Percentiles rank a stretch among this genome's conserved stretches.
Evolutionary conservation across 1,140 invertebrate species (phyloP).

Genomic region (Drosophila kurseongensis): DNA sequence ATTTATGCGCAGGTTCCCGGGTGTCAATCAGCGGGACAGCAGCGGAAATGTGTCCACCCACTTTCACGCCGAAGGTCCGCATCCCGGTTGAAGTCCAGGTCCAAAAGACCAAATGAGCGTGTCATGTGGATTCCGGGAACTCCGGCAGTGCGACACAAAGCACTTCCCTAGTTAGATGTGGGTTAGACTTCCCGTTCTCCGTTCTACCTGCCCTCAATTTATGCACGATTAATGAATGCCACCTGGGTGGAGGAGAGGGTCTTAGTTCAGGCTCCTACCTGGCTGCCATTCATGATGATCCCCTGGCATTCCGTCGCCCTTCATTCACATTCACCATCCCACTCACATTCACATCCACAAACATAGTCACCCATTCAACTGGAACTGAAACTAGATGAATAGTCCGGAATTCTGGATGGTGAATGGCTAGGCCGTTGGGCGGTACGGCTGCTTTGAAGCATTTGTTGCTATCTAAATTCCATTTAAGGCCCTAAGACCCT

Average conservation of each 20-base stretch:
- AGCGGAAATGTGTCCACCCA: slow-evolving; percentile 74
- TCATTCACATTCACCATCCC: slow-evolving; percentile 13
- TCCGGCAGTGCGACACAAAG: slow-evolving; percentile 4
- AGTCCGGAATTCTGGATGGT: background rate
- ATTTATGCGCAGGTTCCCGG: slow-evolving; percentile 38
- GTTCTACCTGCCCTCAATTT: slow-evolving; percentile 72
- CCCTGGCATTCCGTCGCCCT: slow-evolving; percentile 4
- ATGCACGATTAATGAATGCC: slow-evolving; percentile 81
- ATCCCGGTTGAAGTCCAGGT: background rate
- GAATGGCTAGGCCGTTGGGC: background rate
- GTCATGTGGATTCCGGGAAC: slow-evolving; percentile 66
- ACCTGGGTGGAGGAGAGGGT: slow-evolving; percentile 45
- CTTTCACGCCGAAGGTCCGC: slow-evolving; percentile 61
- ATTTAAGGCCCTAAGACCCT: slow-evolving; percentile 62
- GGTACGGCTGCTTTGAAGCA: slow-evolving; percentile 51
- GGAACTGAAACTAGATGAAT: background rate
- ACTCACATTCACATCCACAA: background rate
- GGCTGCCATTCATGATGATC: slow-evolving; percentile 49
- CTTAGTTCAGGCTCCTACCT: slow-evolving; percentile 15
- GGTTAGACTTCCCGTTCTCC: slow-evolving; percentile 8
- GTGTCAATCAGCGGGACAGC: slow-evolving; percentile 59
- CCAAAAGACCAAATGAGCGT: slow-evolving; percentile 29
- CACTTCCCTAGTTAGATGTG: slow-evolving; percentile 31
- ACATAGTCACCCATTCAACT: background rate
- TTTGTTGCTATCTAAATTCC: slow-evolving; percentile 63